Percentiles rank a stretch among this genome's conserved stretches.
phyloP scores from a whole-genome alignment of 2,888 invertebrate genomes.

The Xanthia togata region DNA sequence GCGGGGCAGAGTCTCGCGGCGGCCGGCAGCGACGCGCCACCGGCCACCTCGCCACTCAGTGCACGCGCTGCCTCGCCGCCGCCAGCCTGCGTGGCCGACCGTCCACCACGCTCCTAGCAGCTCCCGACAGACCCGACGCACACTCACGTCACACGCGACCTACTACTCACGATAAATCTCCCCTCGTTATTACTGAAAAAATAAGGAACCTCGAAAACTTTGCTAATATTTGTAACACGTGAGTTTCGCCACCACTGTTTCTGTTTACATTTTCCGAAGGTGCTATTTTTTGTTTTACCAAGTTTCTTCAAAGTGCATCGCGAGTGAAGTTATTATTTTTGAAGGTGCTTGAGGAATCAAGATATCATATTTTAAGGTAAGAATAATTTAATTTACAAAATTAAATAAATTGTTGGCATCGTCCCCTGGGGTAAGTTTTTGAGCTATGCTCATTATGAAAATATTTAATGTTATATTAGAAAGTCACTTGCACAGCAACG shows the following conservation, averaged over 20 bases:
- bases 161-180: slow-evolving; percentile 58
- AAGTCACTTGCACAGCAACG: slow-evolving; percentile 87
- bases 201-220: slow-evolving; percentile 64
- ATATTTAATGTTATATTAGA: slow-evolving; percentile 85
- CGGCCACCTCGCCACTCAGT: slow-evolving; percentile 82
- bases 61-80: slow-evolving; percentile 87
- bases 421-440: slow-evolving; percentile 38
- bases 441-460: slow-evolving; percentile 64
- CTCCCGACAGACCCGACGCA: slow-evolving; percentile 71
- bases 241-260: slow-evolving; percentile 70
- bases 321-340: slow-evolving; percentile 85
- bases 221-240: slow-evolving; percentile 70
- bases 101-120: slow-evolving; percentile 70
- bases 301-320: slow-evolving; percentile 80
- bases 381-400: slow-evolving; percentile 62
- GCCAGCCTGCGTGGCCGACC: slow-evolving; percentile 81
- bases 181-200: slow-evolving; percentile 57
- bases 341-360: slow-evolving; percentile 79
- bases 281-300: slow-evolving; percentile 76
- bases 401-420: slow-evolving; percentile 32
- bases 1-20: slow-evolving; percentile 82
- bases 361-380: slow-evolving; percentile 84
- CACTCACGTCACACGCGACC: slow-evolving; percentile 62
- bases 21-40: slow-evolving; percentile 79
- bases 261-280: slow-evolving; percentile 75